phyloP scores from a whole-genome alignment of 2,797 vertebrate genomes.

The Myotis daubentonii region DNA sequence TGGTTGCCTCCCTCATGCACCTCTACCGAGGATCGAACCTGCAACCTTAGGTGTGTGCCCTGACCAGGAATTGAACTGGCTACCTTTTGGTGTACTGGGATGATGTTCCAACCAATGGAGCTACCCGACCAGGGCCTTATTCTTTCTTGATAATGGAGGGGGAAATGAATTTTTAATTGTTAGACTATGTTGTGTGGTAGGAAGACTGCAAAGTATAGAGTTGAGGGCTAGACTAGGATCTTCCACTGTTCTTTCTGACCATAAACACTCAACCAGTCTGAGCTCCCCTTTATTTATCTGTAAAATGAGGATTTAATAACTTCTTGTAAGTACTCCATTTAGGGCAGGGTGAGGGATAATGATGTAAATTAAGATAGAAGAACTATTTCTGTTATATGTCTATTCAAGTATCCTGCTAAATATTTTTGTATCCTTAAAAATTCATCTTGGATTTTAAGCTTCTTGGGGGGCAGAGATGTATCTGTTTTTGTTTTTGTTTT shows the following conservation, averaged over 20 bases:
- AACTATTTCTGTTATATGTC: not conserved
- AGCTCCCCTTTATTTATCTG: not conserved
- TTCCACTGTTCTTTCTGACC: not conserved
- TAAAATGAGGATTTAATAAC: not conserved
- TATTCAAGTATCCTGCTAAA: not conserved
- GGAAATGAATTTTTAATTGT: not conserved
- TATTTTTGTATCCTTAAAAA: not conserved
- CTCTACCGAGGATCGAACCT: not conserved
- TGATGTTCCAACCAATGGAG: not conserved
- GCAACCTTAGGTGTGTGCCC: not conserved
- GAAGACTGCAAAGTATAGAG: not conserved
- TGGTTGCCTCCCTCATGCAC: not conserved
- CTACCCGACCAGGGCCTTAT: not conserved
- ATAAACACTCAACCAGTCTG: not conserved
- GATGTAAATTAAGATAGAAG: not conserved
- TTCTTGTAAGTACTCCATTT: not conserved
- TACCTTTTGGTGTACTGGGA: not conserved
- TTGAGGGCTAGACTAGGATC: not conserved
- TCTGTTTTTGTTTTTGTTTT: not conserved
- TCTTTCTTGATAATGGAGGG: not conserved
- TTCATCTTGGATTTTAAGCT: slow-evolving; percentile 6
- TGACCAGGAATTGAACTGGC: not conserved
- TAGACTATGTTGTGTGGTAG: not conserved
- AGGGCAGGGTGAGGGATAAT: not conserved
- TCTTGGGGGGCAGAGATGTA: not conserved